Conservation (phyloP, 2,797 vertebrate genomes). For the Prunella strophiata region DNA sequence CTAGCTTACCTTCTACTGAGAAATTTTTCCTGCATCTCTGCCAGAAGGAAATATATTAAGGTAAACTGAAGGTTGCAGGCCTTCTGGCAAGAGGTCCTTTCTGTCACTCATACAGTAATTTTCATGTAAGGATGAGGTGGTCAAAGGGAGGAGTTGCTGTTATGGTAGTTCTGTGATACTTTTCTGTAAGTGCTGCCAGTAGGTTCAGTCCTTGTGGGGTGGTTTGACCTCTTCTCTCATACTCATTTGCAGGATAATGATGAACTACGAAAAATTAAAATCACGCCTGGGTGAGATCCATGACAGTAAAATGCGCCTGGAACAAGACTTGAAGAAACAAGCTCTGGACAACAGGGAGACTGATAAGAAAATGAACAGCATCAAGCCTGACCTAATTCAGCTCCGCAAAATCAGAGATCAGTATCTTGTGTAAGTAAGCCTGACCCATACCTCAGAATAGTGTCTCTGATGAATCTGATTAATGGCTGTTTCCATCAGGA, state of each 20-base stretch:
- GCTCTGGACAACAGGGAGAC: slow-evolving; percentile 94
- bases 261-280: slow-evolving; percentile 95
- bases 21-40: neutral
- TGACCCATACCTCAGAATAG: slow-evolving; percentile 2
- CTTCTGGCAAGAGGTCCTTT: neutral
- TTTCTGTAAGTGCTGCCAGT: neutral
- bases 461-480: slow-evolving; percentile 19
- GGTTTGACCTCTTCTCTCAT: slow-evolving; percentile 14
- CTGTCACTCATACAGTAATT: neutral
- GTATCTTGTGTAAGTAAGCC: slow-evolving; percentile 90
- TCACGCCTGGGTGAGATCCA: slow-evolving; percentile 95
- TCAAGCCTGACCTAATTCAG: slow-evolving; percentile 96
- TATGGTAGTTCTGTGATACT: neutral
- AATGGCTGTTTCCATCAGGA: neutral
- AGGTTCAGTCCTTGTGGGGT: neutral
- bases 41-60: neutral
- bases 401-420: slow-evolving; percentile 96
- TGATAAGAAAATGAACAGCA: slow-evolving; percentile 97
- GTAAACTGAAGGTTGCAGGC: neutral
- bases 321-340: slow-evolving; percentile 95
- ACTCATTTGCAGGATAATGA: slow-evolving; percentile 85
- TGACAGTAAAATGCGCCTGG: slow-evolving; percentile 91
- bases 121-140: neutral
- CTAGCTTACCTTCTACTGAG: neutral
- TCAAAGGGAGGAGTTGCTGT: neutral